Evolutionary conservation across 2,797 vertebrate genomes (phyloP), one percentile per base, ranked within the genome.

Genomic region (Mus caroli): DNA sequence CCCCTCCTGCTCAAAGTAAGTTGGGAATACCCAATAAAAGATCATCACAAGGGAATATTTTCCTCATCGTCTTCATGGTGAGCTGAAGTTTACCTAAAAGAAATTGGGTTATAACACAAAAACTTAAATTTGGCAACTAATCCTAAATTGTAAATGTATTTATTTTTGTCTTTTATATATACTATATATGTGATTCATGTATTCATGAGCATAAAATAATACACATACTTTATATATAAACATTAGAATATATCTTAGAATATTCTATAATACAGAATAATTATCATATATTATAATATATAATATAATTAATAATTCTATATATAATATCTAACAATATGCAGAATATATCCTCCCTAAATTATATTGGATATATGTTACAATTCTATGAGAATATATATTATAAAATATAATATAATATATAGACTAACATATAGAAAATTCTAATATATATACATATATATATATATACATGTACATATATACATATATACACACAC

Each of bases 31-130:
- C 3, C 28, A 76, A 31, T 31, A 77, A 88, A 94, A 87, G 20
- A 69, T n/a, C 62, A 54, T 46, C 52, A 34, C 31, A 12, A 69
- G 43, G 80, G 43, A 91, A 52, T 40, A 73, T 78, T 82, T 69
- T 54, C 13, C 22, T 64, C 46, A 24, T 77, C 22, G 60, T 58
- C 37, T 87, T 88, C 73, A 19, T 78, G 73, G 64, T 43, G 67
- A 94, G 28, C 56, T 80, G n/a, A 89, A 75, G 79, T 58, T 31
- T 7, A 52, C 10, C 50, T 75, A 56, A 50, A 92, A 82, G 7
- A 26, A 96, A 95, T 83, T 75, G 60, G 9, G 88, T 90, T 94
- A 88, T 94, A 90, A 73, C 46, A 20, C 9, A 80, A 92, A 90
- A 84, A 6, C 75, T 84, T 75, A 62, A 58, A 92, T 73, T 93